A percentile compares a stretch with the other conserved stretches of the same genome.
Evolutionary conservation across 1,140 invertebrate species (phyloP).

Genomic region (Latrodectus geometricus): DNA sequence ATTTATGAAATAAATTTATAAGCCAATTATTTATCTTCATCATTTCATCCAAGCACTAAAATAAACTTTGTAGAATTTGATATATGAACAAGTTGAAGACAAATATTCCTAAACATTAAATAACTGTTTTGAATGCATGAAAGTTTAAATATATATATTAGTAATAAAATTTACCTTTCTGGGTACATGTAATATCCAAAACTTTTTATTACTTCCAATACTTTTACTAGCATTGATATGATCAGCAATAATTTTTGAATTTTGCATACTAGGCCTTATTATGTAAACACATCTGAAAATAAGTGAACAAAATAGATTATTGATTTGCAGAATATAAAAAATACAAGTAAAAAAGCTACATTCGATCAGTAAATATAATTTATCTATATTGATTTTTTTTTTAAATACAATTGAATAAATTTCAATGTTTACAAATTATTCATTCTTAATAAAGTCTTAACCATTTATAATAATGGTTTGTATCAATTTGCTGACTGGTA

Average conservation of each 20-base stretch:
- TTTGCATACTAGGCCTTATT: slow-evolving; percentile 42
- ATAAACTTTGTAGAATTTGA: neutral
- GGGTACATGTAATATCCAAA: slow-evolving; percentile 64
- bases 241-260: slow-evolving; percentile 56
- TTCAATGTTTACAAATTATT: too few species aligned
- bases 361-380: too few species aligned
- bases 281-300: slow-evolving; percentile 62
- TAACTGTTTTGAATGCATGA: neutral
- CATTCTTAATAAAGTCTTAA: too few species aligned
- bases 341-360: too few species aligned
- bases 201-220: slow-evolving; percentile 34
- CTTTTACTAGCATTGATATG: slow-evolving; percentile 54
- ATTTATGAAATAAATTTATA: neutral
- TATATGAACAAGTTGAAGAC: neutral
- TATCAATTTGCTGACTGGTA: too few species aligned
- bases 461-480: too few species aligned
- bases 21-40: neutral
- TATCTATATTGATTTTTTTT: too few species aligned
- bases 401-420: too few species aligned
- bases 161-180: slow-evolving; percentile 63
- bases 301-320: neutral
- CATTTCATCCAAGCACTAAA: neutral
- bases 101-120: neutral
- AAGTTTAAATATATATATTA: neutral
- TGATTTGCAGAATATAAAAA: neutral